These are phyloP conservation scores for Drosophila yakuba DNA, from an alignment of 1,140 invertebrate genomes.

Conservation along the genomic window DNA sequence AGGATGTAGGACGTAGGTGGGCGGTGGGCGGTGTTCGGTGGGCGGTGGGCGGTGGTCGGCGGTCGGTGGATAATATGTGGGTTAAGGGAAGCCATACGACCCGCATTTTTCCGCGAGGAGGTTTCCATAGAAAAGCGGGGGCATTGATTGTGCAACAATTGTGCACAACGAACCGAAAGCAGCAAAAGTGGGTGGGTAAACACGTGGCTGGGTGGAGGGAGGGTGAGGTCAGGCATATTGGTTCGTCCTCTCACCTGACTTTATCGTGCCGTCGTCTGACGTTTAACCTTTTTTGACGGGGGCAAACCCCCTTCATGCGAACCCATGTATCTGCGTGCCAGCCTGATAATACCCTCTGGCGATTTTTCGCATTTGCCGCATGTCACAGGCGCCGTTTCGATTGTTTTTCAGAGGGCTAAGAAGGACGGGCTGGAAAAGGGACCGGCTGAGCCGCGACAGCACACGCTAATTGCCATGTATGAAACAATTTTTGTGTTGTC, in stretches of 20 bases:
- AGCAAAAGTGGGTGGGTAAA: neutral
- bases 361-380: slow-evolving; percentile 71
- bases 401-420: slow-evolving; percentile 40
- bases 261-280: slow-evolving; percentile 46
- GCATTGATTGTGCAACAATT: slow-evolving; percentile 69
- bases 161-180: slow-evolving; percentile 50
- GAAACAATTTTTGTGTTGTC: slow-evolving; percentile 54
- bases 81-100: neutral
- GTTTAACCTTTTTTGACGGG: slow-evolving; percentile 43
- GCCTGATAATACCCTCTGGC: slow-evolving; percentile 60
- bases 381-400: slow-evolving; percentile 62
- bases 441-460: slow-evolving; percentile 39
- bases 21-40: no score
- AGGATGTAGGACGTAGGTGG: neutral
- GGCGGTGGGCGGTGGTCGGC: no score
- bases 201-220: neutral
- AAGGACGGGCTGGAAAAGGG: no score
- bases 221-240: slow-evolving; percentile 32
- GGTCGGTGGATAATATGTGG: slow-evolving; percentile 11
- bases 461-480: slow-evolving; percentile 71
- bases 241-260: slow-evolving; percentile 41
- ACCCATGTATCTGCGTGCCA: slow-evolving; percentile 1
- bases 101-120: slow-evolving; percentile 26
- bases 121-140: neutral
- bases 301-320: no score